These are phyloP conservation scores for Sphenodon punctatus DNA, from an alignment of 2,797 vertebrate species.

Conservation along the genomic window DNA sequence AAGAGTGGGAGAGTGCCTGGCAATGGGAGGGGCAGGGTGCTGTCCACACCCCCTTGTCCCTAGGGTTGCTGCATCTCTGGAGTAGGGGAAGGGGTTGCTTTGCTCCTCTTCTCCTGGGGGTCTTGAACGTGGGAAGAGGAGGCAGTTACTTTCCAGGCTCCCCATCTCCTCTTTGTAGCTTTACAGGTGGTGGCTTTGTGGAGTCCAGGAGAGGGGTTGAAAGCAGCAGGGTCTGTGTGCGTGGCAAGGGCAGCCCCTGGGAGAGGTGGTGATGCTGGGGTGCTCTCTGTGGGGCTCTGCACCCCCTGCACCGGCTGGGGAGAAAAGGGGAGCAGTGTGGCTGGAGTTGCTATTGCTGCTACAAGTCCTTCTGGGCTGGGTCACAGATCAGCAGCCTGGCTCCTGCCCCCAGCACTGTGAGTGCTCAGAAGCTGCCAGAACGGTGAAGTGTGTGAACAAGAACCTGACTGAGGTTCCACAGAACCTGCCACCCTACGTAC, in stretches of 20 bases:
- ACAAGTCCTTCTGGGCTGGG: conserved; percentile 62
- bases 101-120: not conserved
- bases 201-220: not conserved
- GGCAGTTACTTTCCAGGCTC: not conserved
- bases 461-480: conserved; percentile 82
- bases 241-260: not conserved
- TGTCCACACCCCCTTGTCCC: not conserved
- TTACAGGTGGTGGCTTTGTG: not conserved
- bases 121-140: not conserved
- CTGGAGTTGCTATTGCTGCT: conserved; percentile 59
- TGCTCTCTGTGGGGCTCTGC: not conserved
- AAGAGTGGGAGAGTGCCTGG: not conserved
- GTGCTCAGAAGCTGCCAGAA: conserved; percentile 78
- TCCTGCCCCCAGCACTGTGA: conserved; percentile 82
- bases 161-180: not conserved
- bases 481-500: conserved; percentile 82
- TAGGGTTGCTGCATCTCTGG: not conserved
- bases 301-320: not conserved
- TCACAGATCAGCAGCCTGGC: conserved; percentile 48
- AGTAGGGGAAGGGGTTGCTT: not conserved
- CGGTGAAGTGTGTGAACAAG: conserved; percentile 86
- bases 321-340: conserved; percentile 12
- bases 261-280: conserved; percentile 11
- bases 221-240: not conserved
- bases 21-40: not conserved